Percentiles rank a stretch among this genome's conserved stretches.
Conservation (phyloP, 2,113 vertebrate species). For the Pseudorasbora parva region DNA sequence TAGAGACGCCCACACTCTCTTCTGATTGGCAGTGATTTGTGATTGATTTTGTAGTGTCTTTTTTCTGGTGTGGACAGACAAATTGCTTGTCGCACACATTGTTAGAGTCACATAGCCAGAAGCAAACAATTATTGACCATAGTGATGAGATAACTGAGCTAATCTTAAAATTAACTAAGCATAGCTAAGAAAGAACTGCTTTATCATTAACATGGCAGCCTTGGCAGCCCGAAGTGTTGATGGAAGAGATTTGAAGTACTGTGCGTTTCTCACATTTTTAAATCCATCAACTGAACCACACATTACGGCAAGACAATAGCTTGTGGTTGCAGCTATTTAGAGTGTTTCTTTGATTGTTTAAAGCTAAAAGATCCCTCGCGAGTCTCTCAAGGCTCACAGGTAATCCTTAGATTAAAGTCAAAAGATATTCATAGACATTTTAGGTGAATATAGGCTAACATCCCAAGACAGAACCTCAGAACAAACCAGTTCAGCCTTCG, state of each 20-base stretch:
- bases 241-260: not conserved
- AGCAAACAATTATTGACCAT: not conserved
- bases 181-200: not conserved
- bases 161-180: not conserved
- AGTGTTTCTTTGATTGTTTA: constrained; percentile 2
- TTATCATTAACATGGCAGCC: not conserved
- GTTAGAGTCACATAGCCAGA: not conserved
- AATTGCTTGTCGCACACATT: not conserved
- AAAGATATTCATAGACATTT: constrained; percentile 16
- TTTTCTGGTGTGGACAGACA: not conserved
- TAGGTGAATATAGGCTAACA: not conserved
- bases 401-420: not conserved
- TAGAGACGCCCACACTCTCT: not conserved
- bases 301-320: not conserved
- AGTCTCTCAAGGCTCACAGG: not conserved
- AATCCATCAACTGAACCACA: not conserved
- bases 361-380: not conserved
- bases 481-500: not conserved
- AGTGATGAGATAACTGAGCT: not conserved
- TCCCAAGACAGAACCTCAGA: not conserved
- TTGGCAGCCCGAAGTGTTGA: not conserved
- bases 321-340: not conserved
- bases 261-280: not conserved
- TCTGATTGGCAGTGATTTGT: constrained; percentile 20
- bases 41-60: not conserved